Evolutionary conservation across 2,888 invertebrate genomes (phyloP).

Genomic region (Phymatocera aterrima): DNA sequence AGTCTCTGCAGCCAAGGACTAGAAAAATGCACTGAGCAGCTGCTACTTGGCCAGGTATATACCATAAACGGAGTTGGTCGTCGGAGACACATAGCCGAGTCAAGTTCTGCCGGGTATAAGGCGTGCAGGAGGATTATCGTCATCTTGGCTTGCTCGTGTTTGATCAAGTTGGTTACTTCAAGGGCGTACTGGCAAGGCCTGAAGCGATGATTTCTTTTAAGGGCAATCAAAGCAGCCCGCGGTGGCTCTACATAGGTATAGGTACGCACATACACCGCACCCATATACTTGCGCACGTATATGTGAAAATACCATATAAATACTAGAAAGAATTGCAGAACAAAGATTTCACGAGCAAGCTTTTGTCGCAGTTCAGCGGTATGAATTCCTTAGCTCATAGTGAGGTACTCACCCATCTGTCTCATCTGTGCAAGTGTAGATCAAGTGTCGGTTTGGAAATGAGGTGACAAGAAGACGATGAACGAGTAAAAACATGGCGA

Average conservation of each 20-base stretch:
- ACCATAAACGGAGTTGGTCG: constrained; percentile 32
- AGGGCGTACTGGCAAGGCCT: background rate
- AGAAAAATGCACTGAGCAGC: constrained; percentile 1
- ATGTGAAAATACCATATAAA: background rate
- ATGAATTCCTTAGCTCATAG: background rate
- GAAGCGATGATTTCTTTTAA: background rate
- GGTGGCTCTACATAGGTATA: no score
- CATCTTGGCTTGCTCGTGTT: background rate
- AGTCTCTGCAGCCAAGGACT: background rate
- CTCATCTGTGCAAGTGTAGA: background rate
- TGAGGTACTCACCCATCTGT: background rate
- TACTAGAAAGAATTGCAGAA: background rate
- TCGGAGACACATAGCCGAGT: constrained; percentile 13
- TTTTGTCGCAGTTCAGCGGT: background rate
- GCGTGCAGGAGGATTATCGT: background rate
- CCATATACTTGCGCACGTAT: background rate
- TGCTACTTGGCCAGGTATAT: constrained; percentile 22
- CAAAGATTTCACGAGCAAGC: constrained; percentile 19
- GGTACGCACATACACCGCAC: background rate
- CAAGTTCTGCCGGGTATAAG: background rate
- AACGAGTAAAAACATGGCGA: constrained; percentile 26
- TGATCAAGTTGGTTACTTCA: constrained; percentile 6
- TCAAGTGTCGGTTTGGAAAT: background rate
- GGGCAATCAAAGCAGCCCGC: no score
- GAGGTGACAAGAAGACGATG: background rate